phyloP scores from a whole-genome alignment of 2,888 invertebrate genomes.

The Chirona hameri region DNA sequence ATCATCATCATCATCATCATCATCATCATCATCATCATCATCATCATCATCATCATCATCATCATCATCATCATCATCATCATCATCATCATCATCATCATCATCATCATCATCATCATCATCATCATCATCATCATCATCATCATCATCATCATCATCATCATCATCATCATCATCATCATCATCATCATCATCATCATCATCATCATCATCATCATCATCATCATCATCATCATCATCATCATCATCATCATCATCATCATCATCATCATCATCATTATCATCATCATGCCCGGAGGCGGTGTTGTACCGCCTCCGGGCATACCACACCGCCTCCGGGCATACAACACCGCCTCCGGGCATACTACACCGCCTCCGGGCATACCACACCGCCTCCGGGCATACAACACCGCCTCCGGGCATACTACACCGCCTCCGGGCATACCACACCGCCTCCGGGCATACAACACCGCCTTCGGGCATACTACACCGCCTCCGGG shows the following conservation, averaged over 20 bases:
- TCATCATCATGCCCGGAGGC: background rate
- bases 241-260: background rate
- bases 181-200: background rate
- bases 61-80: conserved; percentile 22
- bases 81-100: conserved; percentile 22
- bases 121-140: background rate
- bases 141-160: background rate
- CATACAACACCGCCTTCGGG: too few relatives aligned
- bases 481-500: too few relatives aligned
- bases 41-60: conserved; percentile 22
- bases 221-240: background rate
- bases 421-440: too few relatives aligned
- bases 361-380: too few relatives aligned
- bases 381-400: too few relatives aligned
- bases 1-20: conserved; percentile 22
- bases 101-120: conserved; percentile 6
- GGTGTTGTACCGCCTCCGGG: too few relatives aligned
- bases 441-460: too few relatives aligned
- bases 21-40: conserved; percentile 22
- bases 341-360: too few relatives aligned
- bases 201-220: background rate
- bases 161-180: background rate
- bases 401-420: too few relatives aligned
- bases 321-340: too few relatives aligned
- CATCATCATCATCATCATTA: background rate